phyloP scores from a whole-genome alignment of 2,888 invertebrate species.

The Pharmacophagus antenor region DNA sequence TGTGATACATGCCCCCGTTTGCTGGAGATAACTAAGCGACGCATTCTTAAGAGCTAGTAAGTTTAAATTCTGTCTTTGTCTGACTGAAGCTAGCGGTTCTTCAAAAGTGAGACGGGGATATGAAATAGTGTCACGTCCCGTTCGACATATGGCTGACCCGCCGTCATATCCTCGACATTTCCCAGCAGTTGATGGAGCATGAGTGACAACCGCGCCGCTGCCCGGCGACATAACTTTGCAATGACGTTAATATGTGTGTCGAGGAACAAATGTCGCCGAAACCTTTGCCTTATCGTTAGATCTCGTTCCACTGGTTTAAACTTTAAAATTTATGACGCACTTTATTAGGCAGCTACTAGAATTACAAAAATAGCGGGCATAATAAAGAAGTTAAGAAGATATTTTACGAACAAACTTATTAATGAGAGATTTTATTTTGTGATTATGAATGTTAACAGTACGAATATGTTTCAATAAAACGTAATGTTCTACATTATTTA shows the following conservation, averaged over 20 bases:
- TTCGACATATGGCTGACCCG: constrained; percentile 76
- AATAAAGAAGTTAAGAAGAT: constrained; percentile 49
- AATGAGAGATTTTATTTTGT: constrained; percentile 37
- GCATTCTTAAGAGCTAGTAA: constrained; percentile 61
- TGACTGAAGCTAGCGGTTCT: constrained; percentile 57
- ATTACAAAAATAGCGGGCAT: constrained; percentile 51
- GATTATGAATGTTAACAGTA: not conserved
- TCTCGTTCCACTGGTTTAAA: constrained; percentile 64
- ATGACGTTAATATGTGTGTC: constrained; percentile 72
- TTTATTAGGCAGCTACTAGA: constrained; percentile 71
- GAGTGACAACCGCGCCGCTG: constrained; percentile 70
- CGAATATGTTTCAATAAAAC: not conserved
- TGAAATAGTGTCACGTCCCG: constrained; percentile 71
- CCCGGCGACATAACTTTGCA: constrained; percentile 71
- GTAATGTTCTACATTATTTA: not conserved
- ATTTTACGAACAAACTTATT: constrained; percentile 42
- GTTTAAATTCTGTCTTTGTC: constrained; percentile 70
- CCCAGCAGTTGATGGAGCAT: constrained; percentile 80
- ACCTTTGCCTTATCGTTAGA: constrained; percentile 61
- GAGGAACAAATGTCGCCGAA: constrained; percentile 63
- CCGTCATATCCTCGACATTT: constrained; percentile 72
- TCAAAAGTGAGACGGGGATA: constrained; percentile 69
- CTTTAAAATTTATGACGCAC: constrained; percentile 62
- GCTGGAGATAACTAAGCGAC: constrained; percentile 64
- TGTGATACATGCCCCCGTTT: constrained; percentile 66